Base-by-base conservation (phyloP, 53 echinoderm and acorn worm species). In the Holothuria leucospilota region DNA sequence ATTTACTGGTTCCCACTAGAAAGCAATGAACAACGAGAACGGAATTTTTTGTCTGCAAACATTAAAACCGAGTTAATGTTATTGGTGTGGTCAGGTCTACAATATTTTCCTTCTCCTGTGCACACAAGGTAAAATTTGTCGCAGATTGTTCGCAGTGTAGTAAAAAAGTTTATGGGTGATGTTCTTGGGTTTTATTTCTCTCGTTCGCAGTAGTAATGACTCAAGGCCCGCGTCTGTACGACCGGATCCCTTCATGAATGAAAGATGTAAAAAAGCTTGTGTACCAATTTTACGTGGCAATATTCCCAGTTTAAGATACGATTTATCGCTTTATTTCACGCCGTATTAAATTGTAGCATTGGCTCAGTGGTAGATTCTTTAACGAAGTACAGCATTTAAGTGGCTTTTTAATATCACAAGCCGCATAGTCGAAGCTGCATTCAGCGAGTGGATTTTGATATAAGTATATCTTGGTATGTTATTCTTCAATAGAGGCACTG, bases 301-400 rank as follows among this genome's bases (percentile, higher is more conserved):
- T 62, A 80, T 80, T 34, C 80, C 29, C 29, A 61, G 80, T 80
- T 80, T 80, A 80, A 80, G 80, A 80, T 60, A 60, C 59, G 80
- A 80, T 80, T 80, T 80, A 59, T 59, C 59, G 59, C 59, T 61
- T 80, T 80, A 59, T 59, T 80, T 80, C 80, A 59, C 15, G 29
- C 16, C 56, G 80, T 80, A 80, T 80, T 80, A 80, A 80, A 80
- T 80, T 59, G 80, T 15, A 80, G 59, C 62, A 80, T 25, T 80
- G 80, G 80, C 62, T 80, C 60, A 60, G 59, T 59, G 59, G 62
- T 80, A 59, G 80, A 61, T 80, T 40, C 61, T 51, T 34, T 80
- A 80, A 80, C 80, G 80, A 80, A 80, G 80, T 61, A 80, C 80
- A 80, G 80, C 60, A 80, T 80, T 62, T 80, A 62, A 80, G 62